Percentiles rank a stretch among this genome's conserved stretches.
phyloP scores from a whole-genome alignment of 2,113 vertebrate species.

The Plectropomus leopardus region DNA sequence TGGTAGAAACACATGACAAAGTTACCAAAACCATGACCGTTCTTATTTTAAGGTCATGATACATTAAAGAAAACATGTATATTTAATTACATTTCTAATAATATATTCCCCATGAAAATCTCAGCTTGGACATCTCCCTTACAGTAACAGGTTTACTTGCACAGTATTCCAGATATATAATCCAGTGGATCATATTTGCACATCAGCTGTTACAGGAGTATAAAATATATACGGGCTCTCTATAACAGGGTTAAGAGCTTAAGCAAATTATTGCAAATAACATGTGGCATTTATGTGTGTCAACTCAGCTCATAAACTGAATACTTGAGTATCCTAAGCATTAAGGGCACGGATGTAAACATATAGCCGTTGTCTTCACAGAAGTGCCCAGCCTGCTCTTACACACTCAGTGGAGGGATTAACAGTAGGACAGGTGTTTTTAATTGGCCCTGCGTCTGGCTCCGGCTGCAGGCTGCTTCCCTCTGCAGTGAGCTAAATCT shows the following conservation, averaged over 20 bases:
- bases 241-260: not conserved
- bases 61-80: too few species aligned
- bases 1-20: too few species aligned
- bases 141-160: not conserved
- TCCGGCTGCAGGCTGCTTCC: constrained; percentile 28
- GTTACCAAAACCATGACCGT: too few species aligned
- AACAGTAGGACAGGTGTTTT: constrained; percentile 68
- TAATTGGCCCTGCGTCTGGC: constrained; percentile 52
- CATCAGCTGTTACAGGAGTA: not conserved
- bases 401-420: constrained; percentile 44
- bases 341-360: not conserved
- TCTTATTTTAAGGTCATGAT: too few species aligned
- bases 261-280: constrained; percentile 13
- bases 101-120: too few species aligned
- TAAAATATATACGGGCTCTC: not conserved
- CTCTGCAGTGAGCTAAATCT: constrained; percentile 31
- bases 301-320: constrained; percentile 14
- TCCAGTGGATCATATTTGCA: constrained; percentile 5
- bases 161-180: not conserved
- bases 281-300: constrained; percentile 10
- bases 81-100: too few species aligned
- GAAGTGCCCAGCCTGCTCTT: not conserved
- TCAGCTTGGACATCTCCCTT: not conserved
- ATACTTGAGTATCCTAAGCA: not conserved
- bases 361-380: constrained; percentile 1